phyloP scores from a whole-genome alignment of 2,113 vertebrate genomes.

The Pitta sordida region DNA sequence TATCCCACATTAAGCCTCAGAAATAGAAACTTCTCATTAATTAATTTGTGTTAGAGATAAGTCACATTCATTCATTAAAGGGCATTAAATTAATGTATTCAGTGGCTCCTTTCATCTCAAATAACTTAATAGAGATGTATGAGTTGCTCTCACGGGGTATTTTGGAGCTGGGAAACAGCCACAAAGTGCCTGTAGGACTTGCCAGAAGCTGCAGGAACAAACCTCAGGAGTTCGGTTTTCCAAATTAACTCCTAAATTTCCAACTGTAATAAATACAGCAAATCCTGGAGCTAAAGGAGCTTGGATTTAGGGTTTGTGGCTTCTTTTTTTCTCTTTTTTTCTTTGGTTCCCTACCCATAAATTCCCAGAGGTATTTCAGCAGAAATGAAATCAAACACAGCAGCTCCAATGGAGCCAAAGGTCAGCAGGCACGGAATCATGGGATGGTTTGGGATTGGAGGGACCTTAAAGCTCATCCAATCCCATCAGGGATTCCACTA shows the following conservation, averaged over 20 bases:
- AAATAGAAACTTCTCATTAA: slow-evolving; percentile 15
- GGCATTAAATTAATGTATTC: slow-evolving; percentile 30
- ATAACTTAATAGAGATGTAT: background rate
- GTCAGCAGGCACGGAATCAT: background rate
- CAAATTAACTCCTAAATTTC: background rate
- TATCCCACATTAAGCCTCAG: background rate
- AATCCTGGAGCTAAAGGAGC: background rate
- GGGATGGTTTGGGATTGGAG: background rate
- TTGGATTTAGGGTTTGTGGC: background rate
- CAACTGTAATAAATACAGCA: background rate
- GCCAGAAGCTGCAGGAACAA: background rate
- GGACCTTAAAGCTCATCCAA: background rate
- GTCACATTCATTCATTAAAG: background rate
- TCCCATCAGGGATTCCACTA: no score
- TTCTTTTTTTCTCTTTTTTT: background rate
- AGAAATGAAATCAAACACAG: background rate
- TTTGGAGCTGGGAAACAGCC: background rate
- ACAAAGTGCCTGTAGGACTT: background rate
- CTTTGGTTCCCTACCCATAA: background rate
- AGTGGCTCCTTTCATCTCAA: background rate
- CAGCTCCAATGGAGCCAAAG: background rate
- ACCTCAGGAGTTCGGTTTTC: background rate
- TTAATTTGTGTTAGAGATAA: background rate
- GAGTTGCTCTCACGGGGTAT: background rate
- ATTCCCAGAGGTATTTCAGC: background rate